Evolutionary conservation across 2,797 vertebrate species (phyloP), one percentile per base, ranked within the genome.

Genomic region (Microhierax caerulescens): DNA sequence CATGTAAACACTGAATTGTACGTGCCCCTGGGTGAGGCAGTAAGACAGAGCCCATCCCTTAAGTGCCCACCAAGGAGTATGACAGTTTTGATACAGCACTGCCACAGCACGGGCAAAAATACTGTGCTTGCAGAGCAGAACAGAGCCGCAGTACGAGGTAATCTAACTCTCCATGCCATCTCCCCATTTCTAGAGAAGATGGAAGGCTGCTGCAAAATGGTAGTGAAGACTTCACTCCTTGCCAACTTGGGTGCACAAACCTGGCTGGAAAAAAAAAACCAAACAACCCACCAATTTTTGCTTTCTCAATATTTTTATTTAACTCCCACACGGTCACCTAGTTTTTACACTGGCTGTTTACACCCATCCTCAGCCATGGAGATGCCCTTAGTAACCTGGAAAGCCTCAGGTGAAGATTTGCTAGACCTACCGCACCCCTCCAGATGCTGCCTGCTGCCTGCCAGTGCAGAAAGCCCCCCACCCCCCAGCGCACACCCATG

Each of bases 321-420:
- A 41, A 65, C 47, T 39, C 54, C 57, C 18, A 11, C 9, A 32
- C 0, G 2, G 51, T 59, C 53, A 63, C 9, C n/a, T 13, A 2
- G 30, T 8, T 56, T 90, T 80, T 7, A 60, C 48, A 34, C 34
- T 5, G 14, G 22, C n/a, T 64, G 4, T 28, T 81, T 28, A 47
- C 1, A 30, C 37, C 20, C 3, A 1, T n/a, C 28, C 63, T 72
- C 47, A 56, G 27, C 43, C 30, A 20, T 0, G 0, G 34, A 78
- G 61, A 43, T 53, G 41, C 23, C 17, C 17, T 21, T 53, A 41
- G 36, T 3, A 57, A 84, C 4, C 9, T 5, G 9, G 17, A 70
- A 77, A 90, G 37, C 78, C 75, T 13, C 4, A 11, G 34, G 70
- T 39, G 28, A 84, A 68, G 75, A 68, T 86, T 28, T 57, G 54